Evolutionary conservation across 2,797 vertebrate genomes (phyloP).

Genomic region (Malacoraja senta): DNA sequence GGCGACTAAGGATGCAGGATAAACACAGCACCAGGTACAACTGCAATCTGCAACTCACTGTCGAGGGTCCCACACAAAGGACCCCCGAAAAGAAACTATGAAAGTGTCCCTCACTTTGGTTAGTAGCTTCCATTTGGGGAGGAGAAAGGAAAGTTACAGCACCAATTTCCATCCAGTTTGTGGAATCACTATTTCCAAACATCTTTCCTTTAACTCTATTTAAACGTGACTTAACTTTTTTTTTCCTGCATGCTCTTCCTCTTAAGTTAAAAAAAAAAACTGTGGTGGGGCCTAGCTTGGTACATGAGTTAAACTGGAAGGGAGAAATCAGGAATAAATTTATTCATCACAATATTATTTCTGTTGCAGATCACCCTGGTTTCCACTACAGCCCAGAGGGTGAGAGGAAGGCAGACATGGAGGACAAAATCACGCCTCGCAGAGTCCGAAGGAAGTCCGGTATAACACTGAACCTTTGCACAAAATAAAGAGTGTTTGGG

Average conservation of each 20-base stretch:
- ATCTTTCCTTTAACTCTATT: neutral
- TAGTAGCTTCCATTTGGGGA: neutral
- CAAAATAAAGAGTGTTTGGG: neutral
- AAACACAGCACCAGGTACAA: neutral
- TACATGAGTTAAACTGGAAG: neutral
- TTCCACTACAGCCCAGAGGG: slow-evolving; percentile 78
- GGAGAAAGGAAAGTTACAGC: neutral
- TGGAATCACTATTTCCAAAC: no score
- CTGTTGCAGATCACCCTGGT: slow-evolving; percentile 75
- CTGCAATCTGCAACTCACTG: no score
- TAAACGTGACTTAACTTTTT: neutral
- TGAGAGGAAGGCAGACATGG: slow-evolving; percentile 62
- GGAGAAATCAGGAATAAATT: neutral
- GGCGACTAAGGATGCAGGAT: neutral
- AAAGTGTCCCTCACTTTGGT: neutral
- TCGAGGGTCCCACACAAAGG: neutral
- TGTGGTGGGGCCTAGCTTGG: neutral
- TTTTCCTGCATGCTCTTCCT: neutral
- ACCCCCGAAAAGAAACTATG: neutral
- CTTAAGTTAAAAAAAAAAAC: neutral
- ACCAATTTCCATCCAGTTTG: neutral
- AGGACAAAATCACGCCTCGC: slow-evolving; percentile 70
- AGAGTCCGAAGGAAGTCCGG: slow-evolving; percentile 85
- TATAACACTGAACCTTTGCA: slow-evolving; percentile 44
- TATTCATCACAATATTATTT: slow-evolving; percentile 30